phyloP scores from a whole-genome alignment of 2,113 vertebrate species.

The Mungos mungo region DNA sequence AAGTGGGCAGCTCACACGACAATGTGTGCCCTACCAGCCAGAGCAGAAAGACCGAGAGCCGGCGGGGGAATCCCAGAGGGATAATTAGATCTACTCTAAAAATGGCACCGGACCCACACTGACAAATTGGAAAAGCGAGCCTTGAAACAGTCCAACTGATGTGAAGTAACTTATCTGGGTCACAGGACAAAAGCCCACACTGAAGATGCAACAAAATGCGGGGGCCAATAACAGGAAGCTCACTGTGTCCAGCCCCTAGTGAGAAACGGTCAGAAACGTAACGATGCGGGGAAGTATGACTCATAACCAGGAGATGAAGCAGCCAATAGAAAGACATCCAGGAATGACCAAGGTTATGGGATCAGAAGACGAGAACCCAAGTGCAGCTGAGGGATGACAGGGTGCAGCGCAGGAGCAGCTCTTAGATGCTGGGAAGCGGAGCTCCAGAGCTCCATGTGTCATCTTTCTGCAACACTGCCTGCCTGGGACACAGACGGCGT shows the following conservation, averaged over 20 bases:
- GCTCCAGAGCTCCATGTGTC: fast-evolving
- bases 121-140: no score
- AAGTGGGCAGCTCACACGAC: not conserved
- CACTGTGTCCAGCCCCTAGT: fast-evolving
- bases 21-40: not conserved
- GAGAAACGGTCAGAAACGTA: not conserved
- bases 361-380: not conserved
- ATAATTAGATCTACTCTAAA: not conserved
- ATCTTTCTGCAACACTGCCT: no score
- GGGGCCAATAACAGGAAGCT: not conserved
- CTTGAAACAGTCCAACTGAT: not conserved
- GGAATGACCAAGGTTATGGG: not conserved
- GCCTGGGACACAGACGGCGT: fast-evolving
- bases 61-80: not conserved
- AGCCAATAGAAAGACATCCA: not conserved
- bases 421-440: fast-evolving
- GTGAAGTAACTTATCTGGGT: no score
- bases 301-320: not conserved
- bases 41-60: not conserved
- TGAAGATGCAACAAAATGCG: not conserved
- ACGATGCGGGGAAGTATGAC: not conserved
- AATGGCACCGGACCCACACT: not conserved
- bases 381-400: not conserved
- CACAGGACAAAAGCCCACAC: no score
- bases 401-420: fast-evolving